Evolutionary conservation across 2,888 invertebrate species (phyloP), one percentile per base, ranked within the genome.

Genomic region (Sinodicranocentrus sp.): DNA sequence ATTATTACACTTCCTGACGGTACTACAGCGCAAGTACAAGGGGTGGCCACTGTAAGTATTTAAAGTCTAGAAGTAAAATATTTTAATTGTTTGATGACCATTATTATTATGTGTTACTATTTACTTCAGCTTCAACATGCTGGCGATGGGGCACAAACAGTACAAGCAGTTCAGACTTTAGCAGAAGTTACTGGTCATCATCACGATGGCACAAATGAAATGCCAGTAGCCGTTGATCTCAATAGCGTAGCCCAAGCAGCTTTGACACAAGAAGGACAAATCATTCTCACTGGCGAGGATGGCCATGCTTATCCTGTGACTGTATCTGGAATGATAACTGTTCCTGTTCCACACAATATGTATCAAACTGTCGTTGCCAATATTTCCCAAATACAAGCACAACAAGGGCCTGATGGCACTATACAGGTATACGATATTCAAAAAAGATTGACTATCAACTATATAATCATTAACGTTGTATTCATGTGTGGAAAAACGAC

Each of bases 321-420:
- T 88, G 96, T 96, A 89, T 95, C 96, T 89, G 97, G 97, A 84
- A 97, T 98, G 92, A 97, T 98, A 90, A 97, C 98, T 76, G 96
- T 98, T 89, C 98, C 98, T 77, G 97, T 98, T 86, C 95, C 96
- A 57, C 95, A 96, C 82, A 96, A 97, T 85, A 97, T 98, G 95
- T 98, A 98, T 92, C 98, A 98, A 92, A 96, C 97, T 84, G 97
- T 98, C 93, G 95, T 97, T 90, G 96, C 97, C 77, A 95, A 95
- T 91, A 96, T 97, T 91, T 95, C 95, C 91, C 94, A 94, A 90
- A 92, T 95, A 88, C 94, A 94, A 89, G 92, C 93, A 13, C 77
- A 77, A 23, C 88, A 87, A 59, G 86, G 86, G 57, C 44, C 86
- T 10, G 87, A 88, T 57, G 88, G 87, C 1, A 84, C 87, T 10